These are phyloP conservation scores for Bugulina stolonifera DNA, from an alignment of 2,888 invertebrate species.

Conservation along the genomic window DNA sequence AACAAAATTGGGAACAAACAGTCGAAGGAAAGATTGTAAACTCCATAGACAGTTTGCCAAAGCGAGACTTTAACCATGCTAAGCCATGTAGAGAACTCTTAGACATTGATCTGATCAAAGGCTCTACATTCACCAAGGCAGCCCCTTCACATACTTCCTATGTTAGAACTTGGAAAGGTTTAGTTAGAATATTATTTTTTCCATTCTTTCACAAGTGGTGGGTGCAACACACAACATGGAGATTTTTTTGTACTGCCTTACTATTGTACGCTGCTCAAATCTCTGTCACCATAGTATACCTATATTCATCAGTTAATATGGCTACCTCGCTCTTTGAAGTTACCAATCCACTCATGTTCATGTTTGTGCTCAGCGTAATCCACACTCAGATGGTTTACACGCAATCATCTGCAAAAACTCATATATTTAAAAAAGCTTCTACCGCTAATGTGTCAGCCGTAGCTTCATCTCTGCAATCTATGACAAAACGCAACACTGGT, in stretches of 20 bases:
- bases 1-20: constrained; percentile 93
- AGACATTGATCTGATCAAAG: constrained; percentile 91
- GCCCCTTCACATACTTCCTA: constrained; percentile 87
- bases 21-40: constrained; percentile 79
- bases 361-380: constrained; percentile 68
- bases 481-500: not conserved
- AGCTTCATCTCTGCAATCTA: not conserved
- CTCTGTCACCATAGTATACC: constrained; percentile 56
- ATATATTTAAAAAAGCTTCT: not conserved
- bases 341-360: constrained; percentile 66
- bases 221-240: constrained; percentile 74
- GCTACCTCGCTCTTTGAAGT: constrained; percentile 58
- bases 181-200: constrained; percentile 73
- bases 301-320: constrained; percentile 33
- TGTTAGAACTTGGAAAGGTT: constrained; percentile 75
- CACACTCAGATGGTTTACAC: constrained; percentile 69
- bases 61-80: constrained; percentile 61
- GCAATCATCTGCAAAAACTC: constrained; percentile 31
- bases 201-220: constrained; percentile 82
- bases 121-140: constrained; percentile 89
- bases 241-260: constrained; percentile 66
- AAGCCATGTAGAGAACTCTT: constrained; percentile 84
- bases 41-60: constrained; percentile 67
- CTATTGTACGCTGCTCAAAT: constrained; percentile 74
- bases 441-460: not conserved